phyloP scores from a whole-genome alignment of 2,888 invertebrate species.

The Gisinianus flammeolus region DNA sequence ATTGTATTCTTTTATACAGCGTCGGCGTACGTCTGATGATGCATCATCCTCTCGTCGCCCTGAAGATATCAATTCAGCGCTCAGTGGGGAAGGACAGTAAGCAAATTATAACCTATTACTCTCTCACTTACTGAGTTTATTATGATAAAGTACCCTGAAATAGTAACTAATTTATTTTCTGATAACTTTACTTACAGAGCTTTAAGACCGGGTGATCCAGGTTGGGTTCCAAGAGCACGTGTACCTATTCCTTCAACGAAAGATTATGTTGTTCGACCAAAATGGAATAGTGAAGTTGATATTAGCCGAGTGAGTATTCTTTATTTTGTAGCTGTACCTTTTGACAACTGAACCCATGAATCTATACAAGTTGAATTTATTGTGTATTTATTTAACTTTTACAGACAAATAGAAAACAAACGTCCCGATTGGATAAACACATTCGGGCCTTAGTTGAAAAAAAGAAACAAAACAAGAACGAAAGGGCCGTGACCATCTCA shows the following conservation, averaged over 20 bases:
- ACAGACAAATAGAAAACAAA: constrained; percentile 67
- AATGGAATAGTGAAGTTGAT: constrained; percentile 86
- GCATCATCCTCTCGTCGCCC: constrained; percentile 65
- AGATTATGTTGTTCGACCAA: constrained; percentile 94
- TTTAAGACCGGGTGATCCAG: constrained; percentile 90
- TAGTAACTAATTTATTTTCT: too few relatives aligned
- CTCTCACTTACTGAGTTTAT: background rate
- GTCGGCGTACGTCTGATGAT: background rate
- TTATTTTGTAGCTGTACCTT: background rate
- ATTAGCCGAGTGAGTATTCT: constrained; percentile 73
- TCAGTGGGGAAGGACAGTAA: constrained; percentile 64
- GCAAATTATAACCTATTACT: constrained; percentile 31
- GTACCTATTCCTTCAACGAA: constrained; percentile 94
- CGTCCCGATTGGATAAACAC: constrained; percentile 90
- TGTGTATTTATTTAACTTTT: constrained; percentile 14
- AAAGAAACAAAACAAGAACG: constrained; percentile 75
- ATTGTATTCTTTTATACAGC: background rate
- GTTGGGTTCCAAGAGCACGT: constrained; percentile 92
- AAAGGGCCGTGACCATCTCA: constrained; percentile 90
- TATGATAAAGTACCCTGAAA: too few relatives aligned
- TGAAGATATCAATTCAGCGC: constrained; percentile 71
- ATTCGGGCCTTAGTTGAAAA: constrained; percentile 88
- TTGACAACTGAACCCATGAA: too few relatives aligned
- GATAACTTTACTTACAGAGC: constrained; percentile 64
- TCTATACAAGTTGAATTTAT: too few relatives aligned